phyloP scores from a whole-genome alignment of 1,140 invertebrate species.

The Hermetia illucens region DNA sequence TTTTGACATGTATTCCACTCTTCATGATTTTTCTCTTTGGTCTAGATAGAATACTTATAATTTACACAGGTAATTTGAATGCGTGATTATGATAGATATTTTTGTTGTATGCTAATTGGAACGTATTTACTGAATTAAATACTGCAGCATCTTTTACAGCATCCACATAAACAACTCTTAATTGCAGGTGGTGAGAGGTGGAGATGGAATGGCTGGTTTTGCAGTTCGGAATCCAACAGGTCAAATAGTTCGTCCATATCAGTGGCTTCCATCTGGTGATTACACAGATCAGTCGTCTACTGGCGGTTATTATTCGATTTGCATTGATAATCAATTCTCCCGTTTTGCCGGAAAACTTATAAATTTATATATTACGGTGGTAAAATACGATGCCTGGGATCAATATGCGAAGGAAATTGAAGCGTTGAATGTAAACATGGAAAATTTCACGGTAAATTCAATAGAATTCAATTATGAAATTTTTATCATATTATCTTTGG shows the following conservation, averaged over 20 bases:
- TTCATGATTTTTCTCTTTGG: too few relatives aligned
- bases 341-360: constrained; percentile 83
- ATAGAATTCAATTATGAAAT: constrained; percentile 4
- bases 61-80: too few relatives aligned
- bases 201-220: constrained; percentile 85
- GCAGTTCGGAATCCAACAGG: constrained; percentile 75
- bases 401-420: constrained; percentile 81
- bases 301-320: constrained; percentile 84
- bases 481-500: constrained; percentile 8
- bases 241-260: constrained; percentile 73
- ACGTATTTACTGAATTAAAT: too few relatives aligned
- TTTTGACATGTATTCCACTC: too few relatives aligned
- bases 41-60: too few relatives aligned
- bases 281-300: constrained; percentile 67
- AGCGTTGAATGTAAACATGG: constrained; percentile 71
- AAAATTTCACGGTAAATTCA: constrained; percentile 71
- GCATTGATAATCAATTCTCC: constrained; percentile 90
- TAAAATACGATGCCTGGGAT: constrained; percentile 89
- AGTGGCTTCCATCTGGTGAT: constrained; percentile 73
- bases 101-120: too few relatives aligned
- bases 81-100: too few relatives aligned
- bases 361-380: constrained; percentile 86
- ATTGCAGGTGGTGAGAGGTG: constrained; percentile 64
- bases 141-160: neutral
- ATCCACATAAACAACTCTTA: constrained; percentile 1